Base-by-base conservation (phyloP, 2,888 invertebrate genomes). In the Amorpha juglandis region DNA sequence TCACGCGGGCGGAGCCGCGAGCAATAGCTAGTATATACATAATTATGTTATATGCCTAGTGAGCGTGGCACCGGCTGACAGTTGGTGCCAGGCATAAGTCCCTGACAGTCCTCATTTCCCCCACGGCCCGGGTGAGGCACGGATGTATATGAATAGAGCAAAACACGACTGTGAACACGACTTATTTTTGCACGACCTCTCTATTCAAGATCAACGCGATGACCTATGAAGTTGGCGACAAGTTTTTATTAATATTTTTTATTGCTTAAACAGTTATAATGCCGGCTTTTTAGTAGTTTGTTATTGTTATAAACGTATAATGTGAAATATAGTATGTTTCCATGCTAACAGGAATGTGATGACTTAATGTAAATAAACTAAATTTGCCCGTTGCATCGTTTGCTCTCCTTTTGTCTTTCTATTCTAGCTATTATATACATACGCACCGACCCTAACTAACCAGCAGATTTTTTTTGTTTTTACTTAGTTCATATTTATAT, bases 181-280 rank as follows among this genome's bases (percentile, higher is more conserved):
- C 58, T 58, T 19, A 42, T 42, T 55, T 58, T 58, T n/a, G 58
- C 42, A 16, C 38, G 58, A 42, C 58, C 38, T 58, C 35, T 35
- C 58, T 38, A 12, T 16, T 42, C 58, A 58, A 58, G 58, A 58
- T 58, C 58, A 58, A 38, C 42, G 19, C 38, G 58, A 19, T 58
- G 58, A 58, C 58, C 58, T 63, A 51, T 38, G 51, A 7, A 21
- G 51, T 35, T 62, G 58, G 52, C 63, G 52, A 67, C 64, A 69
- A 62, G 48, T 67, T 67, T 67, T 68, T 65, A 63, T 42, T 42
- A 58, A 42, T 66, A 69, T 64, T 62, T 27, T 66, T 62, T 69
- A 69, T 64, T 66, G 51, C 65, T 33, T 45, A 42, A 16, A 63
- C 63, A 63, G 63, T 63, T 63, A 63, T 21, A n/a, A 58, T 42